Base-by-base conservation (phyloP, 2,888 invertebrate species). In the Coelogynopora nodosa region DNA sequence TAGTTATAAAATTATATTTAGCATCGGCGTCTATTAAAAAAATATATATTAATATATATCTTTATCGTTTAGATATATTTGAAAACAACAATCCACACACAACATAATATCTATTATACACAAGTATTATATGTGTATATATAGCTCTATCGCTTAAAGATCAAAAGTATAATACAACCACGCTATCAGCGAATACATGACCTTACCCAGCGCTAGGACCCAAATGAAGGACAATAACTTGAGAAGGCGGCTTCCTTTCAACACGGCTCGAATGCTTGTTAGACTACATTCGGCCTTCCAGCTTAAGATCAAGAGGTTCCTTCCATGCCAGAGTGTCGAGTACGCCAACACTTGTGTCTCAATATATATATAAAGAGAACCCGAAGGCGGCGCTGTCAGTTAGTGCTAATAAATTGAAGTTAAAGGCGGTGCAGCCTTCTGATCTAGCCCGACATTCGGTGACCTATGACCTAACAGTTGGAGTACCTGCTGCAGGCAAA, bases 161-260 rank as follows among this genome's bases (percentile, higher is more conserved):
- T 74, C 74, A 74, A 74, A 74, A 74, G 74, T 26, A 74, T 74
- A 13, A 5, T 74, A 2, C 74, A 74, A 26, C 23, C 23, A 5
- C 18, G 5, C 18, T 5, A 49, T 10, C 5, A 5, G 5, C 18
- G 5, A 49, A 26, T 23, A 5, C 2, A 26, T 74, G 74, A 74
- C 74, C 74, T 74, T 74, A 74, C 74, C 74, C 10, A 74, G 18
- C 18, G 18, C 49, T 49, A 26, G 23, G 74, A 74, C 74, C 74
- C 27, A 5, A 74, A 74, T 74, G 10, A 74, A 13, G 23, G 74
- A 74, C 49, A 49, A 74, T 5, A 74, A 74, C 74, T 23, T 23
- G 74, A 74, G 49, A 49, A 49, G 49, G 74, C 74, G 74, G 74
- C 74, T 5, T 74, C 74, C 74, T 74, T 74, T 74, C 74, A 74